Base-by-base conservation (phyloP, 2,888 invertebrate genomes). In the Philhelius pedissequus region DNA sequence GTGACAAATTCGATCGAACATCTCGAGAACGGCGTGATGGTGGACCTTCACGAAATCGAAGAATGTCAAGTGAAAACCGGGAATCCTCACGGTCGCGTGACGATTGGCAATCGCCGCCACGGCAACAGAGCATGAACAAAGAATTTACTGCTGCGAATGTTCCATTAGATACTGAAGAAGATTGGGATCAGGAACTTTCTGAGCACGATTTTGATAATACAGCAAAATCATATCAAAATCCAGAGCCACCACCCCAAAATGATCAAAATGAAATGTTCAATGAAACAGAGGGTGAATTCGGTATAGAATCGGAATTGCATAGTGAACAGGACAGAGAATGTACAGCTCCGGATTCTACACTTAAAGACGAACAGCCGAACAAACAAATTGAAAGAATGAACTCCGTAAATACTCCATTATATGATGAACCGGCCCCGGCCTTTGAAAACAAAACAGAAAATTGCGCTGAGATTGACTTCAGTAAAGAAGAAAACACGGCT, bases 111-210 rank as follows among this genome's bases (percentile, higher is more conserved):
- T 52, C 68, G 22, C 27, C 86, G 18, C 87, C 87, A 18, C 88
- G n/a, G n/a, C n/a, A 87, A 86, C 86, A 56, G 68, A 62, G 64
- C 83, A 79, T 13, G 58, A 56, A 18, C 52, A 52, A 35, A 62
- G 77, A 38, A 4, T n/a, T 35, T 62, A 18, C 54, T 11, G 27
- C 50, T 8, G 22, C 15, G 22, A 69, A 25, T 64, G 45, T 79
- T 20, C 50, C 73, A 58, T 88, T 86, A 56, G 91, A 90, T 54
- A 91, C 91, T n/a, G 90, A 92, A 86, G 90, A 90, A 64, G 90
- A 91, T 87, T 90, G 91, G 91, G 90, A 91, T 87, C 88, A 88
- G 9, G 91, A 91, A 74, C 87, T 91, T 15, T 87, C 89, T 54
- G 91, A 90, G 52, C 90, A 89, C 56, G 90, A 91, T 74, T 88